phyloP scores from a whole-genome alignment of 2,113 vertebrate genomes.

The Dermatemys mawii region DNA sequence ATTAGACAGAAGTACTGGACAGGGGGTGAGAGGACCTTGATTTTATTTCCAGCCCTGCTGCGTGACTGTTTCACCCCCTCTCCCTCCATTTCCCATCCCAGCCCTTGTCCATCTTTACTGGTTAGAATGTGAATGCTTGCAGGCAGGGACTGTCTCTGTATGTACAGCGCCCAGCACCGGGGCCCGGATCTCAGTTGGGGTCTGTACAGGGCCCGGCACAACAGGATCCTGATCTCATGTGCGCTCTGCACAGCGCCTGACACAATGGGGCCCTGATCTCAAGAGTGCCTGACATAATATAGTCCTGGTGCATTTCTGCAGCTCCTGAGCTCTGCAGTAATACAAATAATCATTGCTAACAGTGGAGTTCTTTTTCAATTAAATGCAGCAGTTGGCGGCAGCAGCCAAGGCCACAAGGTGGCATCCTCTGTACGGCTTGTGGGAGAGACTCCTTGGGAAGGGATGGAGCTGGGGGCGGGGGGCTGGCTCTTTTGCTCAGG shows the following conservation, averaged over 20 bases:
- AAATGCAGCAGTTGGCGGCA: background rate
- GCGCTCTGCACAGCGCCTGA: background rate
- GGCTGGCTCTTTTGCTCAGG: too few relatives aligned
- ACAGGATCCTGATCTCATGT: background rate
- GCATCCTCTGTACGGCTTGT: background rate
- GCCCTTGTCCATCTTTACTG: background rate
- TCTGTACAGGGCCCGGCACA: background rate
- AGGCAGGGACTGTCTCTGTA: background rate
- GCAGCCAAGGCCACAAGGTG: conserved; percentile 27
- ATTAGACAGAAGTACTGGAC: background rate
- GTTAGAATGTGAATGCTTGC: background rate
- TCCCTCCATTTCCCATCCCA: background rate
- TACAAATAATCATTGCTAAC: fast-evolving
- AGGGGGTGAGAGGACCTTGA: too few relatives aligned
- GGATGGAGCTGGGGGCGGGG: background rate
- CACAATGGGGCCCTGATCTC: background rate
- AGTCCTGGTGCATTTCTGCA: background rate
- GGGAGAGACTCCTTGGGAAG: background rate
- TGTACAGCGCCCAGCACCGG: background rate
- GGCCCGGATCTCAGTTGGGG: background rate
- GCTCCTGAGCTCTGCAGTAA: fast-evolving
- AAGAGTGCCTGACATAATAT: background rate
- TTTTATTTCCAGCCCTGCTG: background rate
- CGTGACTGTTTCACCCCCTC: fast-evolving
- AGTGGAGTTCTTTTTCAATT: background rate